These are phyloP conservation scores for Heterohyrax brucei DNA, from an alignment of 2,797 vertebrate species.

Conservation along the genomic window DNA sequence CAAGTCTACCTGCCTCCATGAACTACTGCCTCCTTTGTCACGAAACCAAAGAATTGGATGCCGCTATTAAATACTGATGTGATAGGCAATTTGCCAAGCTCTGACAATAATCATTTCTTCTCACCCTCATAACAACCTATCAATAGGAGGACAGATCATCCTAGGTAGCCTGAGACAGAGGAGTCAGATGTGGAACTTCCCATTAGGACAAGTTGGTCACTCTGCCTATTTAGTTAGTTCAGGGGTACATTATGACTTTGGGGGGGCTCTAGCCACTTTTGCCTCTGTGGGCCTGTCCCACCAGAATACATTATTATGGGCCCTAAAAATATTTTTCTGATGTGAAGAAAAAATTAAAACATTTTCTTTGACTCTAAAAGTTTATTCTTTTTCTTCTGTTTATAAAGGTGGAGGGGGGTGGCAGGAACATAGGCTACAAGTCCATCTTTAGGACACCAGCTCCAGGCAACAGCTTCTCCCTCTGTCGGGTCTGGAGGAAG, in stretches of 20 bases:
- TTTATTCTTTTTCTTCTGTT: neutral
- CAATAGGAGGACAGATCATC: neutral
- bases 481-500: too few relatives aligned
- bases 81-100: neutral
- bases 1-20: neutral
- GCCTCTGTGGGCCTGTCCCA: neutral
- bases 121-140: neutral
- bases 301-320: neutral
- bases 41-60: neutral
- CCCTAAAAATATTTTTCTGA: neutral
- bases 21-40: neutral
- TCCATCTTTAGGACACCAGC: too few relatives aligned
- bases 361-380: neutral
- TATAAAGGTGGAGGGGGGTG: neutral
- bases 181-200: neutral
- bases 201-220: neutral
- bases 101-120: neutral
- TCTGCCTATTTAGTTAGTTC: neutral
- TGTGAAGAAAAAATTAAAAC: constrained; percentile 14
- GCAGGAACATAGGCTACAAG: too few relatives aligned
- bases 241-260: too few relatives aligned
- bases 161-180: neutral
- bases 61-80: neutral
- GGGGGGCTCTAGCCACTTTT: neutral
- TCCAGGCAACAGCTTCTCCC: too few relatives aligned